A percentile compares a stretch with the other conserved stretches of the same genome.
These are phyloP conservation scores for Prionailurus viverrinus DNA, from an alignment of 2,113 vertebrate genomes.

Conservation along the genomic window DNA sequence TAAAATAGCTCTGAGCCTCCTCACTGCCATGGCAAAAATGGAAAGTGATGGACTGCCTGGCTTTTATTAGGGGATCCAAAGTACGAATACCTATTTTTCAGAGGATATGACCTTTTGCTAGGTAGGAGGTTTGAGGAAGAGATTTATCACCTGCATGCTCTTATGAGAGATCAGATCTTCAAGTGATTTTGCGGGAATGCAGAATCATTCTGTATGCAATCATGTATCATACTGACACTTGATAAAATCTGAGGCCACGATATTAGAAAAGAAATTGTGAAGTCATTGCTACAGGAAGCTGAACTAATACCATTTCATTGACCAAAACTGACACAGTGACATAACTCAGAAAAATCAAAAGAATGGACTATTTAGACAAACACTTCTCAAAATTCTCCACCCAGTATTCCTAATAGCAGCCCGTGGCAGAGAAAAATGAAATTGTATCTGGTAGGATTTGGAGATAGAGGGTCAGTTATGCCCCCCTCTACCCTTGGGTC, in stretches of 20 bases:
- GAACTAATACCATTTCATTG: background rate
- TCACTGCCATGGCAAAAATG: slow-evolving; percentile 10
- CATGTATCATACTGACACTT: background rate
- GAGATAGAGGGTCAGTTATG: background rate
- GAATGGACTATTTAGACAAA: background rate
- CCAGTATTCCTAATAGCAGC: background rate
- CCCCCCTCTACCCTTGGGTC: fast-evolving
- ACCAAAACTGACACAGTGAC: background rate
- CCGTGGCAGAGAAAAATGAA: background rate
- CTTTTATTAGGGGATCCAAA: background rate
- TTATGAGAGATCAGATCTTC: background rate
- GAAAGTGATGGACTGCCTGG: background rate
- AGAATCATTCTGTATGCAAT: background rate
- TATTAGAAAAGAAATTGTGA: background rate
- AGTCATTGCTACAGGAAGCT: background rate
- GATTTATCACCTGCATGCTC: background rate
- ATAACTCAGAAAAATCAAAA: slow-evolving; percentile 15
- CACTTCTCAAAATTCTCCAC: background rate
- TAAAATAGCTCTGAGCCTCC: background rate
- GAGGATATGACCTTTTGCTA: background rate
- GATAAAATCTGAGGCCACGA: background rate
- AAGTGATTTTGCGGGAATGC: background rate
- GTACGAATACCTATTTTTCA: background rate
- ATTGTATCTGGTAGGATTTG: background rate
- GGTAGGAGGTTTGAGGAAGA: background rate